Conservation (phyloP, 2,888 invertebrate species). For the Brenthis daphne region DNA sequence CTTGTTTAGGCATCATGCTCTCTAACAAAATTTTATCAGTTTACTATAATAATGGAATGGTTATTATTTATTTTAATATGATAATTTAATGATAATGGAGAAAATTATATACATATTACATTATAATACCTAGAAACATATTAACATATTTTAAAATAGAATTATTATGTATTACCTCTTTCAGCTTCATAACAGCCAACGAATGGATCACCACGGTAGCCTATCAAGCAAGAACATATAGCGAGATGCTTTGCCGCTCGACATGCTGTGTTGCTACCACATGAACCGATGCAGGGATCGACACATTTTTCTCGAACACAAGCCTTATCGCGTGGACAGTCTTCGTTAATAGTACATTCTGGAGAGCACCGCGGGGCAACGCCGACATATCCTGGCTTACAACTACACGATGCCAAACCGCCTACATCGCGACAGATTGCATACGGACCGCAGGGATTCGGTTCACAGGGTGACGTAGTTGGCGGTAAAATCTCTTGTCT, state of each 20-base stretch:
- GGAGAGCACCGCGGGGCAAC: slow-evolving; percentile 88
- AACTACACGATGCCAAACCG: slow-evolving; percentile 82
- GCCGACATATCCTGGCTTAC: slow-evolving; percentile 85
- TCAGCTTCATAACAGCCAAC: slow-evolving; percentile 65
- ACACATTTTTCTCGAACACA: slow-evolving; percentile 89
- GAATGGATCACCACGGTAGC: slow-evolving; percentile 89
- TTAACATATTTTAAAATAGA: not conserved
- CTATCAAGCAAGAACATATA: slow-evolving; percentile 86
- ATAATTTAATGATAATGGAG: no score
- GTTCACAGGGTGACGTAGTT: slow-evolving; percentile 78
- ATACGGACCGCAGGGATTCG: slow-evolving; percentile 87
- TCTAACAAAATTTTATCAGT: no score
- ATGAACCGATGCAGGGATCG: slow-evolving; percentile 87
- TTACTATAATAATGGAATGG: no score
- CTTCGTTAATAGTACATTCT: slow-evolving; percentile 89
- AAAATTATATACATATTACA: not conserved
- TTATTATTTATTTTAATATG: no score
- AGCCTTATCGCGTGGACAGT: slow-evolving; percentile 87
- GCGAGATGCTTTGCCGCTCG: slow-evolving; percentile 89
- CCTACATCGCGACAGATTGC: slow-evolving; percentile 82
- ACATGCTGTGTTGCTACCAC: slow-evolving; percentile 87
- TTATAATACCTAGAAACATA: not conserved
- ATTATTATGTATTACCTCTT: slow-evolving; percentile 51
- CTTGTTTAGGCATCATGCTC: no score
- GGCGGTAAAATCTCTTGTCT: slow-evolving; percentile 79